A percentile compares a stretch with the other conserved stretches of the same genome.
Evolutionary conservation across 2,888 invertebrate genomes (phyloP).

Genomic region (Cerastoderma edule): DNA sequence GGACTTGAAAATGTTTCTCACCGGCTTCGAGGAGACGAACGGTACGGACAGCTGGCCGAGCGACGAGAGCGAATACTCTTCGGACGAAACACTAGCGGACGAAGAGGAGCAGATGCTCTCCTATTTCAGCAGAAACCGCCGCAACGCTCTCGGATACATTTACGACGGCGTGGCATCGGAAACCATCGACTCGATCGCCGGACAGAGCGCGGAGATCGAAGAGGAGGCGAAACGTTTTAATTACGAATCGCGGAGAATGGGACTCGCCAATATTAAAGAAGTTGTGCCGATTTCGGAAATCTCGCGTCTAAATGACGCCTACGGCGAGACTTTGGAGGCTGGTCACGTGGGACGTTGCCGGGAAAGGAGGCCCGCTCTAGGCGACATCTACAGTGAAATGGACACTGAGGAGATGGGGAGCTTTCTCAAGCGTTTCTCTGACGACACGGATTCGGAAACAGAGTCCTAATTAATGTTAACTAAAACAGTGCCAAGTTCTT

Average conservation of each 20-base stretch:
- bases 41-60: too few species aligned
- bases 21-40: slow-evolving; percentile 1
- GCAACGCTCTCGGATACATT: slow-evolving; percentile 41
- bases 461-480: too few species aligned
- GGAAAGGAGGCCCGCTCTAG: not conserved
- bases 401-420: not conserved
- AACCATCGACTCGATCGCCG: not conserved
- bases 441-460: not conserved
- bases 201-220: slow-evolving; percentile 8
- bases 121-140: slow-evolving; percentile 11
- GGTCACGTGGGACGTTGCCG: not conserved
- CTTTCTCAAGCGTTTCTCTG: slow-evolving; percentile 1
- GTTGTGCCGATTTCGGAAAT: not conserved
- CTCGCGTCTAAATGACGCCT: not conserved
- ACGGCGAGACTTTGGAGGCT: not conserved
- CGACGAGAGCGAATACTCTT: not conserved
- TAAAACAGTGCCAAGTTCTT: too few species aligned
- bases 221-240: slow-evolving; percentile 12
- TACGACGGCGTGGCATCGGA: slow-evolving; percentile 34
- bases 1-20: slow-evolving; percentile 15
- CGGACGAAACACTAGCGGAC: slow-evolving; percentile 6
- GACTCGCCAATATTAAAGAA: slow-evolving; percentile 9
- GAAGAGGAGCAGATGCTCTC: not conserved
- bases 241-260: slow-evolving; percentile 12
- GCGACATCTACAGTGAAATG: slow-evolving; percentile 4